A percentile compares a stretch with the other conserved stretches of the same genome.
phyloP scores from a whole-genome alignment of 2,113 vertebrate genomes.

The Larimichthys polyactis region DNA sequence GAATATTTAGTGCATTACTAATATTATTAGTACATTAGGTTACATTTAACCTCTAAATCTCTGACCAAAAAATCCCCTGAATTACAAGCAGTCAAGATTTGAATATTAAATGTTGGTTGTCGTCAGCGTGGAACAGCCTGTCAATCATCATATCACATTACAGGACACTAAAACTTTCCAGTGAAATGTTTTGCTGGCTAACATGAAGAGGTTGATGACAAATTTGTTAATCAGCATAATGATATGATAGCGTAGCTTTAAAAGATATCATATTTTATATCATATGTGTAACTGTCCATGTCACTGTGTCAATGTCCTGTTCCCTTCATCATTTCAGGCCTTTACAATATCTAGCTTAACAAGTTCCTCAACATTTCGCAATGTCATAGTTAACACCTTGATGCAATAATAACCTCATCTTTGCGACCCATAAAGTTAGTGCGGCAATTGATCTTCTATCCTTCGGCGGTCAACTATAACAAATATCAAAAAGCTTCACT shows the following conservation, averaged over 20 bases:
- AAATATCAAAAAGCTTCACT: neutral
- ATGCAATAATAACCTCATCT: neutral
- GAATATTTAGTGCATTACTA: no score
- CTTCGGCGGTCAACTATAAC: neutral
- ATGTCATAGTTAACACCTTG: neutral
- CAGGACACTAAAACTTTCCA: constrained; percentile 32
- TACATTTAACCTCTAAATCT: neutral
- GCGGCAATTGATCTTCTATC: neutral
- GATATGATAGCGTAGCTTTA: constrained; percentile 10
- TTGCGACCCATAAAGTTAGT: neutral
- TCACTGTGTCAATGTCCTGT: neutral
- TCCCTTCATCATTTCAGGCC: neutral
- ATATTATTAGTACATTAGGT: no score
- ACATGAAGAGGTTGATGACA: neutral
- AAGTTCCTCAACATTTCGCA: constrained; percentile 4
- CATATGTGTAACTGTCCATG: constrained; percentile 4
- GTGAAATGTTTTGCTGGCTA: constrained; percentile 1
- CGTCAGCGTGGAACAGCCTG: neutral
- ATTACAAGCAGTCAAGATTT: neutral
- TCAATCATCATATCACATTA: neutral
- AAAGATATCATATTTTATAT: constrained; percentile 3
- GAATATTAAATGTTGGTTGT: neutral
- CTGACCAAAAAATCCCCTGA: neutral
- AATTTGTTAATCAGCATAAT: neutral
- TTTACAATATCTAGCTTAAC: neutral